These are phyloP conservation scores for Geopemphigus sp. DNA, from an alignment of 1,140 invertebrate genomes.

Conservation along the genomic window DNA sequence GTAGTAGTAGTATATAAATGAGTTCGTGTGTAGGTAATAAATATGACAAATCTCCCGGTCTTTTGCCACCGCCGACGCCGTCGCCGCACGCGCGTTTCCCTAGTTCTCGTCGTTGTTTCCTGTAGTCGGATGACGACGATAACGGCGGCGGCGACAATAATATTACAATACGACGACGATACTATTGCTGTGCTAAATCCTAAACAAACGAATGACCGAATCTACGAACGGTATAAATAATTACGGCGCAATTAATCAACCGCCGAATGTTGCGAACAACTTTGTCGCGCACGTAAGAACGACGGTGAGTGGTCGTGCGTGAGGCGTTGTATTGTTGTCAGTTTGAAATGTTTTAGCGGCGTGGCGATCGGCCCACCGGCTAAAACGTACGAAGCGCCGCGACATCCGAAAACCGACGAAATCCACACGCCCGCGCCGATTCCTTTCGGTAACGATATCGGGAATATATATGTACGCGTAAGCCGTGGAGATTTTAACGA, in stretches of 20 bases:
- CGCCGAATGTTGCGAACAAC: not conserved
- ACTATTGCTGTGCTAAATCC: not conserved
- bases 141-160: not conserved
- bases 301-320: too few relatives aligned
- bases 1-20: not conserved
- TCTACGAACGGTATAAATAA: not conserved
- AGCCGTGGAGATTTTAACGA: too few relatives aligned
- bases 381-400: too few relatives aligned
- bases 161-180: not conserved
- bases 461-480: too few relatives aligned
- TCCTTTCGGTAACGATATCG: too few relatives aligned
- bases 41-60: slow-evolving; percentile 38
- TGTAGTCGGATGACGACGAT: too few relatives aligned
- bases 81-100: too few relatives aligned
- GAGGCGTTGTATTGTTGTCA: too few relatives aligned
- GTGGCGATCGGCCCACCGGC: too few relatives aligned
- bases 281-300: not conserved
- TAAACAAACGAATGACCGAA: slow-evolving; percentile 20
- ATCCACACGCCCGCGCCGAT: too few relatives aligned
- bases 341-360: too few relatives aligned
- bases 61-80: not conserved
- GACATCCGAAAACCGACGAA: too few relatives aligned
- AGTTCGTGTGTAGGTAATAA: slow-evolving; percentile 6
- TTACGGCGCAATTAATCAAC: slow-evolving; percentile 10
- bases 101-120: not conserved